Evolutionary conservation across 2,888 invertebrate genomes (phyloP).

Genomic region (Stenchaetothrips biformis): DNA sequence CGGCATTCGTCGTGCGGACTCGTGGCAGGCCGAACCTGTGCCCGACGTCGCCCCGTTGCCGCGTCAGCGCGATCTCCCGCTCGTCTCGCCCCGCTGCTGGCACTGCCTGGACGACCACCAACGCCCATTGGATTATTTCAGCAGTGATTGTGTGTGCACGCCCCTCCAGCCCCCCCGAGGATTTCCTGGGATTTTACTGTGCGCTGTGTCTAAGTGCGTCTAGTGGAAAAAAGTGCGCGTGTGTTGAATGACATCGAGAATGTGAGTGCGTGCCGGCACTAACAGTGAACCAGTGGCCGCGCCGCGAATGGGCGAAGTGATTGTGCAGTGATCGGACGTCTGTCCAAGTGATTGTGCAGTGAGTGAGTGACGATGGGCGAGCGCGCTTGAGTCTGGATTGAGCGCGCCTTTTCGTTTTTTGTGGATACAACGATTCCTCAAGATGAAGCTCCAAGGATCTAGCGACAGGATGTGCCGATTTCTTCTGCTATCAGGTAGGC

Average conservation of each 20-base stretch:
- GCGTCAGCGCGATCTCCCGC: background rate
- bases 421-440: background rate
- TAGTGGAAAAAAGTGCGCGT: background rate
- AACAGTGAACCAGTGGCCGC: too few relatives aligned
- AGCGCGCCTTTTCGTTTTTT: background rate
- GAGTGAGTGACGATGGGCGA: conserved; percentile 1
- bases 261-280: too few relatives aligned
- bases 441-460: conserved; percentile 15
- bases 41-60: background rate
- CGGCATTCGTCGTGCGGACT: conserved; percentile 4
- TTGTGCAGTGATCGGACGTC: too few relatives aligned
- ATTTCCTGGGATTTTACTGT: too few relatives aligned
- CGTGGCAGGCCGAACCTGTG: background rate
- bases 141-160: background rate
- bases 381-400: conserved; percentile 5
- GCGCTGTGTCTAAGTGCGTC: too few relatives aligned
- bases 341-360: background rate
- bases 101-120: background rate
- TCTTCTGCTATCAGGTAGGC: conserved; percentile 11
- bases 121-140: background rate
- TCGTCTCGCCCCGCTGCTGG: background rate
- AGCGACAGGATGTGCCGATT: background rate
- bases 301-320: too few relatives aligned
- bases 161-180: background rate
- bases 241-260: too few relatives aligned